Percentiles rank a stretch among this genome's conserved stretches.
Conservation (phyloP, 2,113 vertebrate genomes). For the Telmatochromis sp. region DNA sequence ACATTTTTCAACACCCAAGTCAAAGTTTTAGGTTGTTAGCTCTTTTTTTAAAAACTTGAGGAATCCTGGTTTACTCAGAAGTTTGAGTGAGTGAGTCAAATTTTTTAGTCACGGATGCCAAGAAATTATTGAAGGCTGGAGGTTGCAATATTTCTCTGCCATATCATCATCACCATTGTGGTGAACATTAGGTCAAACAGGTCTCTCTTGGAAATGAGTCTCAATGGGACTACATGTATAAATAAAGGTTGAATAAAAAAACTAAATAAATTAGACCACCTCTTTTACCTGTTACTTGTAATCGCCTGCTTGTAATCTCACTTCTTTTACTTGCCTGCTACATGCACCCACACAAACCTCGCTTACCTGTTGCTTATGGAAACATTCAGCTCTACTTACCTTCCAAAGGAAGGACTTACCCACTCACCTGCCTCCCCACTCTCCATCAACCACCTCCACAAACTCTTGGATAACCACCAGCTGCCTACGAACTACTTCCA, state of each 20-base stretch:
- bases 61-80: not conserved
- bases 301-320: not conserved
- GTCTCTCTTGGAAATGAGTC: not conserved
- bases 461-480: not conserved
- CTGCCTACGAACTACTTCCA: not conserved
- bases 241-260: not conserved
- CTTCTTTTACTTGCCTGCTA: not conserved
- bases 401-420: not conserved
- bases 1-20: not conserved
- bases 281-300: not conserved
- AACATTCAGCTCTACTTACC: not conserved
- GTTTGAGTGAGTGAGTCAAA: not conserved
- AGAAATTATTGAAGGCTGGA: not conserved
- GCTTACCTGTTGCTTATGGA: not conserved
- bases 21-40: not conserved
- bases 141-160: not conserved
- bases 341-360: not conserved
- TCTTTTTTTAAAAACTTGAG: not conserved
- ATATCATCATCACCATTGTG: not conserved
- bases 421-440: not conserved
- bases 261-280: not conserved
- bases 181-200: not conserved
- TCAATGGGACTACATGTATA: not conserved
- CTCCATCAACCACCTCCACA: not conserved
- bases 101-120: not conserved